Percentiles rank a stretch among this genome's conserved stretches.
These are phyloP conservation scores for Ectemnius cavifrons DNA, from an alignment of 2,888 invertebrate genomes.

Conservation along the genomic window DNA sequence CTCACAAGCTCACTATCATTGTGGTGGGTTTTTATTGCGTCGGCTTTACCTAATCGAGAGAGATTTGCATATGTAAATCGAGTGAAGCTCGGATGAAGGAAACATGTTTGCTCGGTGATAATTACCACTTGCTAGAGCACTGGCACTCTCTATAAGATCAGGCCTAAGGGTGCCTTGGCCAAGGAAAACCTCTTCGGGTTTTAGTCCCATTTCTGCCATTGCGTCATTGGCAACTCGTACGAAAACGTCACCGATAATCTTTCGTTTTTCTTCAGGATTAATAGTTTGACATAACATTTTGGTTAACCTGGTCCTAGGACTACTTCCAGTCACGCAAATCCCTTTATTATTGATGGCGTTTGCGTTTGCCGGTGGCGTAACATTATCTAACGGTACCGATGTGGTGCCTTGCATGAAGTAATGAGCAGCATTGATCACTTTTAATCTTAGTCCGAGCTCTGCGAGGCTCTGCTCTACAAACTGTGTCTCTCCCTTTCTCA, in stretches of 20 bases:
- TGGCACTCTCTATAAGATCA: conserved; percentile 98
- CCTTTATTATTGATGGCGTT: conserved; percentile 78
- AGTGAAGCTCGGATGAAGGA: no score
- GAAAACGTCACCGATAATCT: conserved; percentile 99
- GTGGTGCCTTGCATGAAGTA: conserved; percentile 91
- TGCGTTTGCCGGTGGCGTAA: conserved; percentile 55
- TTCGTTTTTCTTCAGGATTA: conserved; percentile 98
- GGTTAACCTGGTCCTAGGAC: conserved; percentile 83
- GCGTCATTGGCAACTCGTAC: conserved; percentile 95
- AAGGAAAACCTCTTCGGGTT: conserved; percentile 94
- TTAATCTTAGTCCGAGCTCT: conserved; percentile 89
- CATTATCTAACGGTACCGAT: conserved; percentile 82
- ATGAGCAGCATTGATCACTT: conserved; percentile 86
- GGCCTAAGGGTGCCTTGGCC: conserved; percentile 98
- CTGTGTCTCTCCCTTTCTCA: conserved; percentile 96
- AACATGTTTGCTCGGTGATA: background rate
- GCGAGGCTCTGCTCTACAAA: conserved; percentile 91
- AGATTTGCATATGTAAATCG: conserved; percentile 11
- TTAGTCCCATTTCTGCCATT: conserved; percentile 91
- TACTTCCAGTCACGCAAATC: conserved; percentile 59
- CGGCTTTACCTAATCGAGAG: conserved; percentile 84
- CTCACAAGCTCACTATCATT: conserved; percentile 98
- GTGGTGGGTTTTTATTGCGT: conserved; percentile 99
- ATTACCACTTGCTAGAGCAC: conserved; percentile 85
- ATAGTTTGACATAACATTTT: conserved; percentile 90